Conservation (phyloP, 2,888 invertebrate genomes). For the Danaus chrysippus region DNA sequence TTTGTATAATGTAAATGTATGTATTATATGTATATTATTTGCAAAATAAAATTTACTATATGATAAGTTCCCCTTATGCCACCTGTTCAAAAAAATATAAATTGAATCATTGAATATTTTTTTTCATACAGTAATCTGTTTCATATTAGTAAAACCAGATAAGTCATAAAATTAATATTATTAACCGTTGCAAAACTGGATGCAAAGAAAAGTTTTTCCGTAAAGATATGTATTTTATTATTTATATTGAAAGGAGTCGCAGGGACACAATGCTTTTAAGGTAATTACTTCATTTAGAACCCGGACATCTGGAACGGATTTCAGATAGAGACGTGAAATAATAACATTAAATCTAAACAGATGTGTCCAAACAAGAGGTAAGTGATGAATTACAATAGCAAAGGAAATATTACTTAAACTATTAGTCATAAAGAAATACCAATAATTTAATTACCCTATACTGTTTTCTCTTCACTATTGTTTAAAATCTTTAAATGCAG, state of each 20-base stretch:
- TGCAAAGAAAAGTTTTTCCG: background rate
- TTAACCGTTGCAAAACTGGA: background rate
- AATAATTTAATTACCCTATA: no score
- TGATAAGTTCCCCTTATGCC: no score
- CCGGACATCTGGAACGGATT: conserved; percentile 33
- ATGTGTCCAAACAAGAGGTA: conserved; percentile 15
- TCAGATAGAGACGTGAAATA: conserved; percentile 9
- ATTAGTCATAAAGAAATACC: background rate
- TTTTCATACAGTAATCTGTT: no score
- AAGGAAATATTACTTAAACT: background rate
- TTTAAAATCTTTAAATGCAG: no score
- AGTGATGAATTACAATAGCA: conserved; percentile 1
- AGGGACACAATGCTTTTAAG: background rate
- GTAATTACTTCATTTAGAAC: background rate
- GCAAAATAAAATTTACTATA: background rate
- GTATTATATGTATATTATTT: background rate
- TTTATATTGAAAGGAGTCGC: background rate
- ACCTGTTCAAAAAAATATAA: no score
- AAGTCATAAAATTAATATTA: no score
- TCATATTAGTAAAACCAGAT: no score
- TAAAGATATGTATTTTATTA: background rate
- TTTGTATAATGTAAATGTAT: no score
- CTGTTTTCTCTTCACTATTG: no score
- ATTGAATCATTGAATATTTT: no score
- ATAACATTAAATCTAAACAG: conserved; percentile 22